These are phyloP conservation scores for Melangyna quadrimaculata DNA, from an alignment of 2,888 invertebrate species.

Conservation along the genomic window DNA sequence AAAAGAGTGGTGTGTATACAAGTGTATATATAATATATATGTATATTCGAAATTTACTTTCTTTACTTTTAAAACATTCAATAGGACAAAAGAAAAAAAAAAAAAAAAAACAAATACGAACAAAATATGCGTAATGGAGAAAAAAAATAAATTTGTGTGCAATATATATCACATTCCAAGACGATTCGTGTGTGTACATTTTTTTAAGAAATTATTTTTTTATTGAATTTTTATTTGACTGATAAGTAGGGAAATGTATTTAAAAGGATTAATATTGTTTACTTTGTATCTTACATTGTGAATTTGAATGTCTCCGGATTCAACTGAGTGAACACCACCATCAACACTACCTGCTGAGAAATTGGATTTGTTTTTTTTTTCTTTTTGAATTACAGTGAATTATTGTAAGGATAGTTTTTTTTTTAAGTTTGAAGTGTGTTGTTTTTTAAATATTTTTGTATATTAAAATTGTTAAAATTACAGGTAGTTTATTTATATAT, in stretches of 20 bases:
- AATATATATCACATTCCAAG: slow-evolving; percentile 73
- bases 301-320: slow-evolving; percentile 80
- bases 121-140: slow-evolving; percentile 51
- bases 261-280: slow-evolving; percentile 34
- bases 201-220: slow-evolving; percentile 30
- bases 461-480: neutral
- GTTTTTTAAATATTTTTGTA: neutral
- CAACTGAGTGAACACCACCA: slow-evolving; percentile 76
- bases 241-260: slow-evolving; percentile 41
- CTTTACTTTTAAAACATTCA: slow-evolving; percentile 55
- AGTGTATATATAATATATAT: slow-evolving; percentile 26
- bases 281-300: slow-evolving; percentile 78
- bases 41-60: neutral
- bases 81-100: slow-evolving; percentile 13
- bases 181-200: slow-evolving; percentile 55
- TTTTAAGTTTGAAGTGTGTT: neutral
- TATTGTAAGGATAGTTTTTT: neutral
- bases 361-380: slow-evolving; percentile 50
- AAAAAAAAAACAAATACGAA: too few species aligned
- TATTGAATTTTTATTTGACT: slow-evolving; percentile 15
- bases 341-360: slow-evolving; percentile 77
- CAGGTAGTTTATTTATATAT: neutral
- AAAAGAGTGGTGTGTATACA: slow-evolving; percentile 59
- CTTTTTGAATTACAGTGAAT: slow-evolving; percentile 7
- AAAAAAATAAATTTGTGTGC: slow-evolving; percentile 51